Conservation (phyloP, 2,113 vertebrate genomes). For the Tinamus guttatus region DNA sequence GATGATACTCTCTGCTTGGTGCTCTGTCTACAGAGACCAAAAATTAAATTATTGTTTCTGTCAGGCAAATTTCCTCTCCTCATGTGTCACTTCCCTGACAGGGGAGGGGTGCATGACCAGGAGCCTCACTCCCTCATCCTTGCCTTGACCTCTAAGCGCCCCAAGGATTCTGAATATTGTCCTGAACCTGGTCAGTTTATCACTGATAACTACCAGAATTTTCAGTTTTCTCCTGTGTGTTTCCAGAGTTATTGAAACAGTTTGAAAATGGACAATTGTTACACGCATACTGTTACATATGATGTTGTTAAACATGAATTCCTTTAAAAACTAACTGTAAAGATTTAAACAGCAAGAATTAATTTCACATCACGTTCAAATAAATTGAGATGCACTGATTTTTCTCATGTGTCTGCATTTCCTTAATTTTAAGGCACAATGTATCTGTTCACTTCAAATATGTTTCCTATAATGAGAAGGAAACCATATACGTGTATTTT, state of each 20-base stretch:
- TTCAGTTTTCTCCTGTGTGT: background rate
- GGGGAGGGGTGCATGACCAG: background rate
- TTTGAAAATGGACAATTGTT: background rate
- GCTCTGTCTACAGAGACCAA: background rate
- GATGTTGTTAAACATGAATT: background rate
- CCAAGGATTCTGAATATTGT: background rate
- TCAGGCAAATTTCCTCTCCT: background rate
- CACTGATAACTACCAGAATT: background rate
- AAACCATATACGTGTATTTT: background rate
- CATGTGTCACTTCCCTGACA: background rate
- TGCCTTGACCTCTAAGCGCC: background rate
- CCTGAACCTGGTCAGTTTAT: background rate
- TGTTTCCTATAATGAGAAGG: background rate
- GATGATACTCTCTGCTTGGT: background rate
- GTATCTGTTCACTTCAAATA: background rate
- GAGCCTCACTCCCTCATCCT: background rate
- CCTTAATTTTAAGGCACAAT: background rate
- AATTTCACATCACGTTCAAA: background rate
- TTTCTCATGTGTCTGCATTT: background rate
- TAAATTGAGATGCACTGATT: background rate
- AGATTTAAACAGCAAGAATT: background rate
- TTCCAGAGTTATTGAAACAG: background rate
- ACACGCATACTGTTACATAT: background rate
- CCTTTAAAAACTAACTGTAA: background rate
- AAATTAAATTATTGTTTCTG: background rate